Evolutionary conservation across 2,888 invertebrate genomes (phyloP).

Genomic region (Epistrophe grossulariae): DNA sequence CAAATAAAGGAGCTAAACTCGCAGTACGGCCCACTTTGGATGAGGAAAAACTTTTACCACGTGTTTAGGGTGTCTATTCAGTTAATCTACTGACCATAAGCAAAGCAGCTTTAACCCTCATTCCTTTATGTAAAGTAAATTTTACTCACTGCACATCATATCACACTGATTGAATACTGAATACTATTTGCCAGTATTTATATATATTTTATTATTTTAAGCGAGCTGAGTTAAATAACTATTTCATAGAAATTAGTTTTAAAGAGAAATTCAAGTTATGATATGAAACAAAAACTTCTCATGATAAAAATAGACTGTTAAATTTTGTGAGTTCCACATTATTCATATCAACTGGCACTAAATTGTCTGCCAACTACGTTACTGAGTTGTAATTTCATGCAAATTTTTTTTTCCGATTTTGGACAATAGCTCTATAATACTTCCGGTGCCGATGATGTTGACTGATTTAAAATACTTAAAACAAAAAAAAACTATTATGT

Average conservation of each 20-base stretch:
- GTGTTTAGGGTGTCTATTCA: slow-evolving; percentile 36
- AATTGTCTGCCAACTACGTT: no score
- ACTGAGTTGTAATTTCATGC: no score
- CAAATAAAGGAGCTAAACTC: slow-evolving; percentile 81
- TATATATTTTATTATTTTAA: neutral
- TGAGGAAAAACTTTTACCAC: slow-evolving; percentile 67
- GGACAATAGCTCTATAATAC: neutral
- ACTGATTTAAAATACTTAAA: neutral
- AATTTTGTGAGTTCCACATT: neutral
- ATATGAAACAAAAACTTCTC: neutral
- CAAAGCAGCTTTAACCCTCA: slow-evolving; percentile 28
- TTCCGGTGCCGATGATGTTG: neutral
- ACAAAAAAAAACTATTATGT: neutral
- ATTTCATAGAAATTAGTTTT: neutral
- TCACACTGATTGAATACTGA: slow-evolving; percentile 32
- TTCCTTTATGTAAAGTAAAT: slow-evolving; percentile 33
- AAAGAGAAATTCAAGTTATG: neutral
- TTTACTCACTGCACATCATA: slow-evolving; percentile 55
- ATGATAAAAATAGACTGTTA: neutral
- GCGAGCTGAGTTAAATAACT: neutral
- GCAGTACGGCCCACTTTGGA: slow-evolving; percentile 49
- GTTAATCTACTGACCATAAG: slow-evolving; percentile 30
- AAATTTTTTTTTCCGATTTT: neutral
- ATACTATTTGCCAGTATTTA: slow-evolving; percentile 50
- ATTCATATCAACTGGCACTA: neutral